phyloP scores from a whole-genome alignment of 2,888 invertebrate species.

The Furcula furcula region DNA sequence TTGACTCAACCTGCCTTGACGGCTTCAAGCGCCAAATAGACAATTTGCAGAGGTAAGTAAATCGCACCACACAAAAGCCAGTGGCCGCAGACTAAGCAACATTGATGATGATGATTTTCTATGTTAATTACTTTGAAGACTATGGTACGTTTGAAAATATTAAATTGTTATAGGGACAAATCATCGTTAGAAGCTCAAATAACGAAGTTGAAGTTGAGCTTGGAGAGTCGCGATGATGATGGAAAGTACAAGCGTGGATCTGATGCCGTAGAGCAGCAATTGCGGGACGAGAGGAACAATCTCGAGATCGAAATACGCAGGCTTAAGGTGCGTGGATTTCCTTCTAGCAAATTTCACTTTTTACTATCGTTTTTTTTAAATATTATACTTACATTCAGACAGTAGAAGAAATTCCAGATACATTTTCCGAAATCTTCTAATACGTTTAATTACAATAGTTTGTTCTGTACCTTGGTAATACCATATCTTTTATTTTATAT shows the following conservation, averaged over 20 bases:
- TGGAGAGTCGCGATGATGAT: conserved; percentile 85
- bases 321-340: conserved; percentile 73
- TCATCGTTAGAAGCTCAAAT: conserved; percentile 85
- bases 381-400: too few species aligned
- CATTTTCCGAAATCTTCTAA: too few species aligned
- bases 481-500: too few species aligned
- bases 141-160: too few species aligned
- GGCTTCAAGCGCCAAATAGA: conserved; percentile 87
- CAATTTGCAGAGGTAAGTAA: conserved; percentile 84
- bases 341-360: too few species aligned
- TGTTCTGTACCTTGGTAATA: too few species aligned
- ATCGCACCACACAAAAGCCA: too few species aligned
- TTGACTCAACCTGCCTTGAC: conserved; percentile 81
- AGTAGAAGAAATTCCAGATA: too few species aligned
- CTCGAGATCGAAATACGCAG: conserved; percentile 89
- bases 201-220: conserved; percentile 83
- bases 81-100: not conserved
- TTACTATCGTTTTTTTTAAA: too few species aligned
- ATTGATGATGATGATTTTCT: too few species aligned
- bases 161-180: conserved; percentile 81
- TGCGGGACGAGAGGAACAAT: conserved; percentile 89
- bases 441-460: too few species aligned
- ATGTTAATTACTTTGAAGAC: not conserved
- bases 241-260: conserved; percentile 83
- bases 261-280: conserved; percentile 87